phyloP scores from a whole-genome alignment of 1,140 invertebrate genomes.

The Thaumetopoea pityocampa region DNA sequence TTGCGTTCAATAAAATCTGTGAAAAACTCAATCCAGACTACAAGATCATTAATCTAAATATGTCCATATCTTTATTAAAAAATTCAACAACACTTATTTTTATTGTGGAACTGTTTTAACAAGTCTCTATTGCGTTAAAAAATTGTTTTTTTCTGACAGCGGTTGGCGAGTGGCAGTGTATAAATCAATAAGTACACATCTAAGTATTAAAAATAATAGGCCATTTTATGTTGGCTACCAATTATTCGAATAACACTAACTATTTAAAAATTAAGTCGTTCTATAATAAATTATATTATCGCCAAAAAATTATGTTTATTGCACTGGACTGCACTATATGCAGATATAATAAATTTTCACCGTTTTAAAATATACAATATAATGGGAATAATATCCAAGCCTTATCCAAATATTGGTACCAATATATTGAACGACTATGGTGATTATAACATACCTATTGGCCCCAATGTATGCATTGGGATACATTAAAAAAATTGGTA shows the following conservation, averaged over 20 bases:
- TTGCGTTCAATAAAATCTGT: slow-evolving; percentile 69
- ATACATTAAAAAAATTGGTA: slow-evolving; percentile 15
- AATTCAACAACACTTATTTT: slow-evolving; percentile 75
- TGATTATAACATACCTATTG: too few relatives aligned
- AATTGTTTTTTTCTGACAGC: slow-evolving; percentile 62
- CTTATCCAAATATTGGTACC: slow-evolving; percentile 23
- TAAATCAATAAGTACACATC: slow-evolving; percentile 37
- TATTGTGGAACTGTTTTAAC: slow-evolving; percentile 72
- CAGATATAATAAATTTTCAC: slow-evolving; percentile 28
- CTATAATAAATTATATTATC: slow-evolving; percentile 51
- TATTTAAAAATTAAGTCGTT: slow-evolving; percentile 33
- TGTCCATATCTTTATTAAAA: slow-evolving; percentile 70
- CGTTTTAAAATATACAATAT: slow-evolving; percentile 39
- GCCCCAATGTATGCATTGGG: too few relatives aligned
- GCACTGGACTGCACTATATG: slow-evolving; percentile 56
- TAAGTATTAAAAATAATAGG: slow-evolving; percentile 49
- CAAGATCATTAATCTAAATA: slow-evolving; percentile 73
- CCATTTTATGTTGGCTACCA: slow-evolving; percentile 71
- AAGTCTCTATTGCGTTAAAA: slow-evolving; percentile 71
- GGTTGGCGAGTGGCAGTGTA: slow-evolving; percentile 73
- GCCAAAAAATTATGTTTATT: slow-evolving; percentile 59
- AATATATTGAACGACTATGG: too few relatives aligned
- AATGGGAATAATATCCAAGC: slow-evolving; percentile 26
- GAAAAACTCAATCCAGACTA: slow-evolving; percentile 74
- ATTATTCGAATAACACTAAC: slow-evolving; percentile 54